These are phyloP conservation scores for Trichonephila inaurata DNA, from an alignment of 1,140 invertebrate species.

Conservation along the genomic window DNA sequence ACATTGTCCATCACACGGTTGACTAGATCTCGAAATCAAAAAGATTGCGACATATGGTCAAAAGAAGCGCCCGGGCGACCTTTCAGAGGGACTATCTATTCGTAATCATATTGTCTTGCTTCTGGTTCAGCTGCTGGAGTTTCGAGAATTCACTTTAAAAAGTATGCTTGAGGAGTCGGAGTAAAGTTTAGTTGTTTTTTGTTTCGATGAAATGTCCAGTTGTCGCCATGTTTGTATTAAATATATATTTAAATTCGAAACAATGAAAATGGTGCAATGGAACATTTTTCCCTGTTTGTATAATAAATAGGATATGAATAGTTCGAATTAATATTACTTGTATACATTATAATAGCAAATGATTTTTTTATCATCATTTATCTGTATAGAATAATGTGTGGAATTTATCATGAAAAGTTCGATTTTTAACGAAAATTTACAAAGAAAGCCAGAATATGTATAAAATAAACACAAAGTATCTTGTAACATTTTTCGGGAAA, in stretches of 20 bases:
- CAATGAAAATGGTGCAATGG: background rate
- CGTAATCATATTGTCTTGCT: background rate
- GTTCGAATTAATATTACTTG: too few species aligned
- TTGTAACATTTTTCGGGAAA: too few species aligned
- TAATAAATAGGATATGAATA: too few species aligned
- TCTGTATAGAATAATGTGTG: too few species aligned
- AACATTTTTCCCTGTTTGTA: too few species aligned
- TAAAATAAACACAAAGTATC: too few species aligned
- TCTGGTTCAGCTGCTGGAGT: background rate
- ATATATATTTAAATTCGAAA: background rate
- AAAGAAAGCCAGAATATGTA: too few species aligned
- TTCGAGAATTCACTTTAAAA: background rate
- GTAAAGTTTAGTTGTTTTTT: background rate
- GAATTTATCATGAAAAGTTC: too few species aligned
- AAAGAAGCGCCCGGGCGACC: slow-evolving; percentile 32
- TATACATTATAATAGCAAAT: too few species aligned
- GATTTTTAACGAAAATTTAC: too few species aligned
- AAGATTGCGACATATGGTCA: slow-evolving; percentile 42
- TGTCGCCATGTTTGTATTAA: background rate
- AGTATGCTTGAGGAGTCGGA: background rate
- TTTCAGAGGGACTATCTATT: slow-evolving; percentile 15
- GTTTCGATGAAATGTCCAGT: background rate
- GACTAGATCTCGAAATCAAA: slow-evolving; percentile 45
- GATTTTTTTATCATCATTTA: too few species aligned
- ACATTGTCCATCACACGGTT: slow-evolving; percentile 49